These are phyloP conservation scores for Invenusta paracnida DNA, from an alignment of 2,888 invertebrate species.

Conservation along the genomic window DNA sequence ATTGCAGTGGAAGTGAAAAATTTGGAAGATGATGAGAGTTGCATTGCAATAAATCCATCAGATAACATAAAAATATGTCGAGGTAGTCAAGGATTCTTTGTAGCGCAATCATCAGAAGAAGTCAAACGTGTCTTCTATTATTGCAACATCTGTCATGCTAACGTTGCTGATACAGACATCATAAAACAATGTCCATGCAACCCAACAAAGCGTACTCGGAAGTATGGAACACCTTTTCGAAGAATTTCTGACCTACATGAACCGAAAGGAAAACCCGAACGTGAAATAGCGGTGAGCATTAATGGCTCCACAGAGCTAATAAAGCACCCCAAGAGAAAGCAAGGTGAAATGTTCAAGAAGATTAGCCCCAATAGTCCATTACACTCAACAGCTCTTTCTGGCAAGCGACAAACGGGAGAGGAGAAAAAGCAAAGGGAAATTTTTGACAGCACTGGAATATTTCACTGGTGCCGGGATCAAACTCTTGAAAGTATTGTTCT, in stretches of 20 bases:
- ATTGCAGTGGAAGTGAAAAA: constrained; percentile 92
- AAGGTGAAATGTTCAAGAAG: not conserved
- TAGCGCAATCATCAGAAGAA: constrained; percentile 76
- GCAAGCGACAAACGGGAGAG: not conserved
- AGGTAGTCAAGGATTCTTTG: constrained; percentile 99
- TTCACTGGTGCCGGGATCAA: constrained; percentile 97
- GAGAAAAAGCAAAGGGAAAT: constrained; percentile 52
- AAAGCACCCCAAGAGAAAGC: not conserved
- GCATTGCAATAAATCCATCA: constrained; percentile 92
- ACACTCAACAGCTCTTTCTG: not conserved
- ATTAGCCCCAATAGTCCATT: not conserved
- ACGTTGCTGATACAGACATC: constrained; percentile 65
- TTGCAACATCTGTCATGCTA: constrained; percentile 97
- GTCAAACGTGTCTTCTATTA: constrained; percentile 79
- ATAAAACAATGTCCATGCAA: constrained; percentile 34
- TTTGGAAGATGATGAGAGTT: constrained; percentile 73
- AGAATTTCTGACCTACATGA: not conserved
- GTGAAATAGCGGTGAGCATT: too few species aligned
- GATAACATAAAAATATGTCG: constrained; percentile 75
- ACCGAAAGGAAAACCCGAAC: not conserved
- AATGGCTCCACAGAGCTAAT: not conserved
- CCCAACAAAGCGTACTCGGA: not conserved
- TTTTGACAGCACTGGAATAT: constrained; percentile 98
- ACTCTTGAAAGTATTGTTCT: constrained; percentile 89
- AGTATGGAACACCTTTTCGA: not conserved